Base-by-base conservation (phyloP, 2,113 vertebrate genomes). In the Ammodytes dubius region DNA sequence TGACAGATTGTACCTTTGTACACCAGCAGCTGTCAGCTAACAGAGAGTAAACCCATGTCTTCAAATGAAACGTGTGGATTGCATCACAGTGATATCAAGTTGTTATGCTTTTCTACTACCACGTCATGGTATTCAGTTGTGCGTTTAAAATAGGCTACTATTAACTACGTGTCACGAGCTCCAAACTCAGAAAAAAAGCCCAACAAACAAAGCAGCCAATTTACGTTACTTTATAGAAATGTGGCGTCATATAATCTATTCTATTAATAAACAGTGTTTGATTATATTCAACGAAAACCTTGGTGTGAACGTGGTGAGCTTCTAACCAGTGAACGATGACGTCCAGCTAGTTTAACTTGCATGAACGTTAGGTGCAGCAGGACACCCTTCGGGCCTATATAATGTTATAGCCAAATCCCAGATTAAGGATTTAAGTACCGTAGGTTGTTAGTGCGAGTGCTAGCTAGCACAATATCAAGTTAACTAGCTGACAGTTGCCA, bases 401-500 rank as follows among this genome's bases (percentile, higher is more conserved):
- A 60, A 64, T n/a, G 43, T 74, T 65, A 83, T 49, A 80, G 1
- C 50, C 50, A 87, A 92, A 92, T 85, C 91, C 84, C 87, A 79
- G 87, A 89, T 94, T 92, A 89, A n/a, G 53, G 84, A 27, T 71
- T 88, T 80, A 83, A 87, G 81, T 27, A 27, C 27, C 27, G 27
- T 74, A 40, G 63, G 67, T 65, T 60, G 83, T 72, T 75, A 72
- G 73, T 72, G 74, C n/a, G 47, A 74, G 54, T 35, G 86, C 79
- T 76, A 73, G 70, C 74, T 84, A 71, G 83, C 66, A 82, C 39
- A 63, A 79, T 70, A 89, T 83, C 65, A 80, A 64, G 54, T 87
- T 87, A 87, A 87, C 88, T 56, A 82, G 79, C 88, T 74, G 84
- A 86, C 84, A 89, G 74, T 67, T 84, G 50, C 74, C 79, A 83